Percentiles rank a stretch among this genome's conserved stretches.
Evolutionary conservation across 2,113 vertebrate species (phyloP).

Genomic region (Larimichthys polyactis): DNA sequence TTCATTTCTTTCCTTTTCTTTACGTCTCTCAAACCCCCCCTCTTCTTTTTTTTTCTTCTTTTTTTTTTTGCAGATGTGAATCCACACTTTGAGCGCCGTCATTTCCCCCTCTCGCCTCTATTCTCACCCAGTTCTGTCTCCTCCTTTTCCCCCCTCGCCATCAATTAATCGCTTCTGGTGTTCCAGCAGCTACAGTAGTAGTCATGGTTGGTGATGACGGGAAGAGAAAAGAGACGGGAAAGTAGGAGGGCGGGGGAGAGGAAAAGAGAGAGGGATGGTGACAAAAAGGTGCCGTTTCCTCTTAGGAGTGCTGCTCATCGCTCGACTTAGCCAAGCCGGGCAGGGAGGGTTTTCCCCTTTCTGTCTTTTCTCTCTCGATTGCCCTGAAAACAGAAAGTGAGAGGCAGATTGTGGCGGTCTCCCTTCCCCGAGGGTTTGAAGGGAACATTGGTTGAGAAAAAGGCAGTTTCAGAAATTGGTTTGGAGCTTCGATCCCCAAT

Average conservation of each 20-base stretch:
- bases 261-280: slow-evolving; percentile 43
- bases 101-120: background rate
- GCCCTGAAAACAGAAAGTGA: slow-evolving; percentile 59
- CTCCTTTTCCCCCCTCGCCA: slow-evolving; percentile 41
- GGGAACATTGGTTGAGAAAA: slow-evolving; percentile 67
- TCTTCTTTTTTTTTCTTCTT: background rate
- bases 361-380: slow-evolving; percentile 25
- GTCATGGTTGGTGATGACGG: slow-evolving; percentile 47
- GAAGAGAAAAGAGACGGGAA: slow-evolving; percentile 22
- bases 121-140: slow-evolving; percentile 49
- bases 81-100: slow-evolving; percentile 19
- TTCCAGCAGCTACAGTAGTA: slow-evolving; percentile 37
- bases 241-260: slow-evolving; percentile 16
- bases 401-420: slow-evolving; percentile 58
- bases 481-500: slow-evolving; percentile 63
- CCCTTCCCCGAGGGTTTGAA: slow-evolving; percentile 52
- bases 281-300: slow-evolving; percentile 71
- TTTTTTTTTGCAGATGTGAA: slow-evolving; percentile 39
- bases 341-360: slow-evolving; percentile 16
- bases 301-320: slow-evolving; percentile 59
- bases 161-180: slow-evolving; percentile 60
- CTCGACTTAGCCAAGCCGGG: slow-evolving; percentile 35
- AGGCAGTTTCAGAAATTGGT: slow-evolving; percentile 75
- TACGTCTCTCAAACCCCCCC: slow-evolving; percentile 37
- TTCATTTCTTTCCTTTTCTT: slow-evolving; percentile 60